A percentile compares a stretch with the other conserved stretches of the same genome.
phyloP scores from a whole-genome alignment of 2,888 invertebrate genomes.

The Sthenelais limicola region DNA sequence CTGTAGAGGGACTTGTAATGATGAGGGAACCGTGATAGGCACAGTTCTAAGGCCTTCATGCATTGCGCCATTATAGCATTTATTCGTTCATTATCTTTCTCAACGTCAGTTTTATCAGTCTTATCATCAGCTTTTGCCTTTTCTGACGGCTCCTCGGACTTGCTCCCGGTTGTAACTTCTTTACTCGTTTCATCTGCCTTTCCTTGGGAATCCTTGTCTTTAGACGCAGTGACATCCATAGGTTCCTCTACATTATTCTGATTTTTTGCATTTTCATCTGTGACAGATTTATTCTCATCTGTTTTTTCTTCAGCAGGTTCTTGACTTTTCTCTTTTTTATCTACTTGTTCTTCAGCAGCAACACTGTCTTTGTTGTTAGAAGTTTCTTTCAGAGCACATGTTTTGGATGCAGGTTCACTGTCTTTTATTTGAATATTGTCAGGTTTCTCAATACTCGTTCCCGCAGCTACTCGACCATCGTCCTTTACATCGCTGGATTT shows the following conservation, averaged over 20 bases:
- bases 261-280: not conserved
- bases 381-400: not conserved
- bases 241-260: too few relatives aligned
- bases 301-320: not conserved
- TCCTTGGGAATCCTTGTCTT: conserved; percentile 8
- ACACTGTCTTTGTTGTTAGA: not conserved
- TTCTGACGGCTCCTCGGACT: conserved; percentile 54
- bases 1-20: conserved; percentile 95
- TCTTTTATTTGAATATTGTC: too few relatives aligned
- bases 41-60: conserved; percentile 85
- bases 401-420: too few relatives aligned
- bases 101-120: conserved; percentile 63
- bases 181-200: conserved; percentile 68
- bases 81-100: too few relatives aligned
- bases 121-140: conserved; percentile 70
- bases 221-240: too few relatives aligned
- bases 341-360: not conserved
- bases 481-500: too few relatives aligned
- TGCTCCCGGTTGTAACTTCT: conserved; percentile 70
- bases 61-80: conserved; percentile 78
- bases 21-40: conserved; percentile 87
- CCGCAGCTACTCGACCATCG: too few relatives aligned
- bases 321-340: not conserved
- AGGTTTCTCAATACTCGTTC: too few relatives aligned
- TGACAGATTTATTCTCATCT: not conserved